A percentile compares a stretch with the other conserved stretches of the same genome.
These are phyloP conservation scores for Aphis gossypii DNA, from an alignment of 1,140 invertebrate genomes.

Conservation along the genomic window DNA sequence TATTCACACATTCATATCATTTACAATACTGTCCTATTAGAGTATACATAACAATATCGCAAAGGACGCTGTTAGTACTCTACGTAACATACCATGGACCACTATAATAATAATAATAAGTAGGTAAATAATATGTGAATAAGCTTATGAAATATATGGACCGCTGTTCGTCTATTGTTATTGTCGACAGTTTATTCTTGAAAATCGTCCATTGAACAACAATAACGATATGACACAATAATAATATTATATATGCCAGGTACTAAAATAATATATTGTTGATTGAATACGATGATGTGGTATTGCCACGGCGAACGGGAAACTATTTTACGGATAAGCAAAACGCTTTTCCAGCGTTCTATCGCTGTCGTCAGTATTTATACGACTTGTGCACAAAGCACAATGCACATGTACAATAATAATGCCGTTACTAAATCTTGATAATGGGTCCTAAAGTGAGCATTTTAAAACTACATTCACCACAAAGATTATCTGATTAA, in stretches of 20 bases:
- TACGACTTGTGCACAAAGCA: background rate
- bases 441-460: background rate
- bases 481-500: background rate
- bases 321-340: background rate
- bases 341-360: background rate
- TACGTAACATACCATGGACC: background rate
- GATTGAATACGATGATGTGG: background rate
- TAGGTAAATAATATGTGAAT: background rate
- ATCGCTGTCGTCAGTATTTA: background rate
- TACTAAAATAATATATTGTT: background rate
- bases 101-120: background rate
- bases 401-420: background rate
- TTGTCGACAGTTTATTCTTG: background rate
- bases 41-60: background rate
- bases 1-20: background rate
- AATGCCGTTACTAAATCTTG: background rate
- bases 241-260: background rate
- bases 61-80: background rate
- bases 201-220: background rate
- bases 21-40: background rate
- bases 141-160: background rate
- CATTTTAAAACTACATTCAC: background rate
- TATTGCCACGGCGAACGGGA: background rate
- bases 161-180: background rate
- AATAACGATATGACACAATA: background rate